Conservation (phyloP, 2,797 vertebrate species). For the Crypturellus tataupa region DNA sequence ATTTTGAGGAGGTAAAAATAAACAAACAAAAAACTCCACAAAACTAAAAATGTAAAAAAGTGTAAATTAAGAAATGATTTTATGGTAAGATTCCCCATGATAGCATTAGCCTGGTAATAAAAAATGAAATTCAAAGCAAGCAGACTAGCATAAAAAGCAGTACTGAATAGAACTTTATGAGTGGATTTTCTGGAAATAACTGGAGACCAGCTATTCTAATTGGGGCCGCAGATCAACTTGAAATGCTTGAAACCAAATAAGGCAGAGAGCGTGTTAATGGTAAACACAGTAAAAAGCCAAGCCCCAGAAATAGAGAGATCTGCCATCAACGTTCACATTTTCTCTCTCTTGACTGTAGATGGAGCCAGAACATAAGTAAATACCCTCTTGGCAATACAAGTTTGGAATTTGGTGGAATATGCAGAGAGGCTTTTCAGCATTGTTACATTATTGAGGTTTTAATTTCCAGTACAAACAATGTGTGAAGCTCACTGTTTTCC, state of each 20-base stretch:
- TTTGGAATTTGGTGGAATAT: neutral
- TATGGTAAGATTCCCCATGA: neutral
- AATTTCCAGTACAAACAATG: constrained; percentile 59
- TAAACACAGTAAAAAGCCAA: neutral
- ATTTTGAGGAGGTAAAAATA: neutral
- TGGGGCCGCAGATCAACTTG: neutral
- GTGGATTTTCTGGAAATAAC: constrained; percentile 28
- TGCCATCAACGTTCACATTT: neutral
- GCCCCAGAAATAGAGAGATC: neutral
- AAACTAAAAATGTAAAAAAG: neutral
- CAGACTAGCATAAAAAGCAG: neutral
- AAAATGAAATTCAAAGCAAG: constrained; percentile 54
- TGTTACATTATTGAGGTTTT: constrained; percentile 11
- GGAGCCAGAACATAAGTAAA: constrained; percentile 80
- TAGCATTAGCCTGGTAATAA: neutral
- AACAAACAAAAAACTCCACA: too few species aligned
- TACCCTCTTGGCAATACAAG: neutral
- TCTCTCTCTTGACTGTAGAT: constrained; percentile 76
- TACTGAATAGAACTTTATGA: constrained; percentile 23
- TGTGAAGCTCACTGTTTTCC: constrained; percentile 10
- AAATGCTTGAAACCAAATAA: neutral
- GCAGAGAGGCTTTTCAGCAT: constrained; percentile 10
- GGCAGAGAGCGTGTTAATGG: neutral
- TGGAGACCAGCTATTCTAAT: constrained; percentile 35
- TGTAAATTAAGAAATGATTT: neutral